These are phyloP conservation scores for Gambusia affinis DNA, from an alignment of 2,113 vertebrate species.

Conservation along the genomic window DNA sequence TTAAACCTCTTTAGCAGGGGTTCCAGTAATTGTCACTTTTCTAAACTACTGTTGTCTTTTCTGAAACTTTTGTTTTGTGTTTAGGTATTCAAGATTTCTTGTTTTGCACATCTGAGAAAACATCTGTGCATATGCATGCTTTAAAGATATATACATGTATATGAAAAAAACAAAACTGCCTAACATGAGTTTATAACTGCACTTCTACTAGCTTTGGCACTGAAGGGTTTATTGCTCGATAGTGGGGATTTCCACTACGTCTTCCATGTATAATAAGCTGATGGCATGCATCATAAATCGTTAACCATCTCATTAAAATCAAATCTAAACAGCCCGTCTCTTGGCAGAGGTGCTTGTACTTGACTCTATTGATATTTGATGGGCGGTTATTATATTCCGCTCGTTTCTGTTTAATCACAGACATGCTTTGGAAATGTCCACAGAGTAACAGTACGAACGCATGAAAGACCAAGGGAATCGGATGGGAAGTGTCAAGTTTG, in stretches of 20 bases:
- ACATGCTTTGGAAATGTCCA: conserved; percentile 4
- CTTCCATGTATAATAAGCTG: not conserved
- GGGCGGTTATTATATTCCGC: conserved; percentile 5
- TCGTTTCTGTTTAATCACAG: not conserved
- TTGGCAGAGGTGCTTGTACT: not conserved
- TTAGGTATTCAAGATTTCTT: not conserved
- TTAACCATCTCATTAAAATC: not conserved
- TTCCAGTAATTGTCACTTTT: not conserved
- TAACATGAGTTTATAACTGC: not conserved
- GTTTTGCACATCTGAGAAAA: not conserved
- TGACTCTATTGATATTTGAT: not conserved
- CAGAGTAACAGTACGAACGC: not conserved
- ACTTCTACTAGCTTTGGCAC: conserved; percentile 17
- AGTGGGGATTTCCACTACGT: not conserved
- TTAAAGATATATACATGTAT: not conserved
- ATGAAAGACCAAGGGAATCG: conserved; percentile 74
- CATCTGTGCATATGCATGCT: not conserved
- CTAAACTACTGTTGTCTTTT: not conserved
- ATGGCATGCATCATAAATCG: not conserved
- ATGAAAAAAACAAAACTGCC: conserved; percentile 1
- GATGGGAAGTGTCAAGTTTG: conserved; percentile 86
- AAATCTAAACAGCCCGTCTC: not conserved
- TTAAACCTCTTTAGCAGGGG: not conserved
- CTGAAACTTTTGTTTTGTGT: not conserved
- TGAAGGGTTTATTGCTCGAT: not conserved